Evolutionary conservation across 2,113 vertebrate genomes (phyloP).

Genomic region (Caretta caretta): DNA sequence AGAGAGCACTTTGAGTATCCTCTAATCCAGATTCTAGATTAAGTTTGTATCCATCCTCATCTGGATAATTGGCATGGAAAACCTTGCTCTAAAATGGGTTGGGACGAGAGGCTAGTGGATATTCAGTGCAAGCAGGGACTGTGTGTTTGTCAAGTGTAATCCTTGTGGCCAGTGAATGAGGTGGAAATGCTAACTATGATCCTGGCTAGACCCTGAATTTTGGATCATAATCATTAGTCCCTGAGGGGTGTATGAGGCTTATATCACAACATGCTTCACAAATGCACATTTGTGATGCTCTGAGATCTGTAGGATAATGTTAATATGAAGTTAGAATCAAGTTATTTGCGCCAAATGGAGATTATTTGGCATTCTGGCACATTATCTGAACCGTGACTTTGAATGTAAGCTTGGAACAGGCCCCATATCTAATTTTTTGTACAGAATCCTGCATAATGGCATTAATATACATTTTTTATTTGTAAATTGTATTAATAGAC

Average conservation of each 20-base stretch:
- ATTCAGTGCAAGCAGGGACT: background rate
- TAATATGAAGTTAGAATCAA: background rate
- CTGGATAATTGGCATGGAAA: background rate
- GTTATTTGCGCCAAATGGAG: too few species aligned
- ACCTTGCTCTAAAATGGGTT: background rate
- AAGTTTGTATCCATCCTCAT: background rate
- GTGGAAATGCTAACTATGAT: background rate
- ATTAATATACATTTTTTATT: background rate
- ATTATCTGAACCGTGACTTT: background rate
- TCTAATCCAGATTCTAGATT: background rate
- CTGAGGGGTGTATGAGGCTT: background rate
- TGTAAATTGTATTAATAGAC: background rate
- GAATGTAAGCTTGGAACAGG: background rate
- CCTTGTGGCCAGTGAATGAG: background rate
- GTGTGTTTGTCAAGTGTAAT: background rate
- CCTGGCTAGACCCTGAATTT: background rate
- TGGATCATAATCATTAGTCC: background rate
- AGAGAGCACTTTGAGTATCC: background rate
- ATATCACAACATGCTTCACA: background rate
- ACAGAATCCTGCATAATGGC: background rate
- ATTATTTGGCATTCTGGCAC: background rate
- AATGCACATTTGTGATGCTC: background rate
- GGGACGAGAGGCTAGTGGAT: background rate
- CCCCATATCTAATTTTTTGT: background rate
- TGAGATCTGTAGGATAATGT: background rate